These are phyloP conservation scores for Hymenochirus boettgeri DNA, from an alignment of 2,113 vertebrate species.

Conservation along the genomic window DNA sequence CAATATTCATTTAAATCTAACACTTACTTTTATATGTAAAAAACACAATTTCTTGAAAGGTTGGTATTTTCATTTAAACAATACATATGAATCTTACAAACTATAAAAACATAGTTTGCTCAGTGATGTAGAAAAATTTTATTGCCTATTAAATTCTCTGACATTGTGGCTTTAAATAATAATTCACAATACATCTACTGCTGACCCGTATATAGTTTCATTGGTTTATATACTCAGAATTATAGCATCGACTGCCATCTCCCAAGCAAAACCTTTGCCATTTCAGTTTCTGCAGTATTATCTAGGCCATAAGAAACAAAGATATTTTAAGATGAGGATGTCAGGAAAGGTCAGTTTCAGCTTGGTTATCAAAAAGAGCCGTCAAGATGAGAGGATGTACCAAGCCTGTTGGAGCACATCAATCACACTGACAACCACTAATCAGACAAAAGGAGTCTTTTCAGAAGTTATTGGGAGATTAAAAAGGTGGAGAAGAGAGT, in stretches of 20 bases:
- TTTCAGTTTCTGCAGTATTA: slow-evolving; percentile 36
- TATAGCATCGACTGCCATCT: slow-evolving; percentile 25
- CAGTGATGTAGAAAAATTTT: no score
- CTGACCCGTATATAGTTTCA: slow-evolving; percentile 11
- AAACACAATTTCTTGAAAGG: no score
- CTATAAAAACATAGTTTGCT: no score
- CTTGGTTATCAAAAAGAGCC: slow-evolving; percentile 45
- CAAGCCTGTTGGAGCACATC: slow-evolving; percentile 48
- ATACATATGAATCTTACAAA: no score
- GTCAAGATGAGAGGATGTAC: slow-evolving; percentile 49
- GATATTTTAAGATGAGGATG: slow-evolving; percentile 49
- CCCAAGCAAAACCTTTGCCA: slow-evolving; percentile 35
- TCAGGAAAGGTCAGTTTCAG: slow-evolving; percentile 34
- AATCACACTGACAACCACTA: slow-evolving; percentile 51
- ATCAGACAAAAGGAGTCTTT: slow-evolving; percentile 53
- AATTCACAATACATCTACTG: no score
- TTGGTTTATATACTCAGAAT: slow-evolving; percentile 8
- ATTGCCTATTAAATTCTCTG: no score
- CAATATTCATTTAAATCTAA: no score
- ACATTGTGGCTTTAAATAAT: no score
- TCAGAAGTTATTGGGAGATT: slow-evolving; percentile 28
- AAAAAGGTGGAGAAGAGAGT: slow-evolving; percentile 42
- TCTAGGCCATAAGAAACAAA: slow-evolving; percentile 43
- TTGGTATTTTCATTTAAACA: no score
- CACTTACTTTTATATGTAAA: no score